Evolutionary conservation across 2,113 vertebrate species (phyloP), one percentile per base, ranked within the genome.

Genomic region (Physeter macrocephalus): DNA sequence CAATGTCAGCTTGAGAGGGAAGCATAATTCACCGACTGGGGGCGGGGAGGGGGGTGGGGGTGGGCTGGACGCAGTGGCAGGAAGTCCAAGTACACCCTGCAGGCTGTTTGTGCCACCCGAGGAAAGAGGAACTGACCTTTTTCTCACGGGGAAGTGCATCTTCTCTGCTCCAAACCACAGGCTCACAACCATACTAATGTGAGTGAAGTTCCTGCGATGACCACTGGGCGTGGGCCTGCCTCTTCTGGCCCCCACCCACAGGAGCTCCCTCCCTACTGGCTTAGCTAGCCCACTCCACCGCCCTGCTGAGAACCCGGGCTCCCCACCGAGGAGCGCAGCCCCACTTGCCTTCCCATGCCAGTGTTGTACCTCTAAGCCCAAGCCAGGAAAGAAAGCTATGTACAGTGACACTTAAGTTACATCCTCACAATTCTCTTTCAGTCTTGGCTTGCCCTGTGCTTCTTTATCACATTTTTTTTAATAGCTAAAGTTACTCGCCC

Each of bases 401-500:
- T 90, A 69, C 78, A 57, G 92, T 9, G 15, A 82, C 94, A 96
- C 95, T 94, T 96, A 90, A 74, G 94, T 84, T 94, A 95, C 97
- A 89, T 90, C 0, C 95, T 94, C 83, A 27, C 94, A 97, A 97
- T 97, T 97, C 91, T 97, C 96, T 97, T 91, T 93, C 98, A 66
- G 3, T 93, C 75, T 97, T 77, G 97, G 92, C 96, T 97, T 96
- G 95, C 96, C 97, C 95, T 89, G 75, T 88, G 93, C 97, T 96
- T 90, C 98, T 97, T 84, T 46, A 0, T 82, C 94, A 94, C 95
- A 94, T 92, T 97, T 97, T 97, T 95, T 94, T 23, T 25, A 78
- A 97, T 97, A 97, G 96, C 95, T 96, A 69, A 98, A 98, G 95
- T 98, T 98, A 97, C 88, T 96, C n/a, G 27, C 97, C 96, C 97